Evolutionary conservation across 2,797 vertebrate genomes (phyloP), one percentile per base, ranked within the genome.

Genomic region (Bufotes viridis): DNA sequence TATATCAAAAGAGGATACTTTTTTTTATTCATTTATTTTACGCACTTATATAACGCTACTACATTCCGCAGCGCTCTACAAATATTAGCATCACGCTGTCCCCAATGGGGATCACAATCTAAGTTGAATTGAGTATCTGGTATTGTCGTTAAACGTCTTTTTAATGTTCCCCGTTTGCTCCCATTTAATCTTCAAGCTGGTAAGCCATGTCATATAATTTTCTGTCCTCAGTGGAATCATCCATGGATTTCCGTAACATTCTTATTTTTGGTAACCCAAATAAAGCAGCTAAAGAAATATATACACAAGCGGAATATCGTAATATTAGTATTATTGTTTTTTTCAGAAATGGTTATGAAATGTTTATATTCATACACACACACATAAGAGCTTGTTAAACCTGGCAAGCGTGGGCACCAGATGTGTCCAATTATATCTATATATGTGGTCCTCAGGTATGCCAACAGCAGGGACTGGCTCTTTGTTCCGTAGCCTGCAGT

Each of bases 371-470:
- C 58, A 42, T 42, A 78, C 29, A 61, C 58, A 61, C 58, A 78
- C 29, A 61, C 15, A 26, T 53, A 79, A 78, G 34, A n/a, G 55
- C 55, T 26, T 81, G 9, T 65, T 53, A 82, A 87, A 87, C 34
- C 80, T 87, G 86, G 86, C 58, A 87, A 76, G 18, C 91, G 90
- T 93, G 93, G 93, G 92, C 93, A 93, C 93, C 95, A 95, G 93
- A 93, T 95, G 95, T 93, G 95, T 93, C 92, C 91, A 95, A 95
- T 96, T 95, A 94, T 53, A 82, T 90, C 92, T 90, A 90, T 93
- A 91, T 93, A 94, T 93, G 94, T 94, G 93, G 94, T 93, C 93
- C 88, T 18, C 93, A 95, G 94, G 95, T 95, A 93, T 94, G 93
- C 94, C 93, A 93, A 88, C 76, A 90, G 91, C 92, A 91, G 93